Evolutionary conservation across 2,888 invertebrate species (phyloP).

Genomic region (Pristionchus entomophagus): DNA sequence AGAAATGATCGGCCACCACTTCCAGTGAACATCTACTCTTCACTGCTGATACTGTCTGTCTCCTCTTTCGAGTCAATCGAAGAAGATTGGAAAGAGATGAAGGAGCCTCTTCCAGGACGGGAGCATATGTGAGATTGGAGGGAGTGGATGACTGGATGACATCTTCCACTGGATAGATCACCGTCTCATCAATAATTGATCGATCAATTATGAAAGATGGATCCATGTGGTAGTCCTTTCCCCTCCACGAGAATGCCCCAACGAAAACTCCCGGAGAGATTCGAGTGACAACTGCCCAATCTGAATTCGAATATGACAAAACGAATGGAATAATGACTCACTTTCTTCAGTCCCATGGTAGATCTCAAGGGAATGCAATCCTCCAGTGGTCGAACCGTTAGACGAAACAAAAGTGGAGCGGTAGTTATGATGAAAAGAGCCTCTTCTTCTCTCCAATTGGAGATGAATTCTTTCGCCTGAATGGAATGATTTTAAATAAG

Average conservation of each 20-base stretch:
- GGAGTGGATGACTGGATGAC: constrained; percentile 9
- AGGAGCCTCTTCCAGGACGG: constrained; percentile 18
- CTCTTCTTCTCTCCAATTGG: not conserved
- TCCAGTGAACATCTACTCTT: constrained; percentile 31
- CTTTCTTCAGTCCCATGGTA: not conserved
- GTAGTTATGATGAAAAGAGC: constrained; percentile 37
- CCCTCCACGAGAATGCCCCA: constrained; percentile 25
- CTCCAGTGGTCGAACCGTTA: constrained; percentile 18
- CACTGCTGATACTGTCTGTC: constrained; percentile 2
- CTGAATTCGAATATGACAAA: not conserved
- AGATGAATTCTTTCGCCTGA: not conserved
- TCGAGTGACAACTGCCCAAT: constrained; percentile 36
- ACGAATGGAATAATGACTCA: not conserved
- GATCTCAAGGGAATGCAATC: constrained; percentile 10
- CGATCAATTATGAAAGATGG: constrained; percentile 9
- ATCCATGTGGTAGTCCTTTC: constrained; percentile 42
- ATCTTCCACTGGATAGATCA: constrained; percentile 29
- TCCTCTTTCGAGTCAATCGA: not conserved
- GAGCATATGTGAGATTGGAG: constrained; percentile 33
- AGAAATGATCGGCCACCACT: constrained; percentile 48
- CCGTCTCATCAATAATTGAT: not conserved
- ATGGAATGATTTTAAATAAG: no score
- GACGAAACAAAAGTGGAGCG: constrained; percentile 24
- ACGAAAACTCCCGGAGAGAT: constrained; percentile 17
- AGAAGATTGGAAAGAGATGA: constrained; percentile 10